A percentile compares a stretch with the other conserved stretches of the same genome.
These are phyloP conservation scores for Cepphus grylle DNA, from an alignment of 2,113 vertebrate species.

Conservation along the genomic window DNA sequence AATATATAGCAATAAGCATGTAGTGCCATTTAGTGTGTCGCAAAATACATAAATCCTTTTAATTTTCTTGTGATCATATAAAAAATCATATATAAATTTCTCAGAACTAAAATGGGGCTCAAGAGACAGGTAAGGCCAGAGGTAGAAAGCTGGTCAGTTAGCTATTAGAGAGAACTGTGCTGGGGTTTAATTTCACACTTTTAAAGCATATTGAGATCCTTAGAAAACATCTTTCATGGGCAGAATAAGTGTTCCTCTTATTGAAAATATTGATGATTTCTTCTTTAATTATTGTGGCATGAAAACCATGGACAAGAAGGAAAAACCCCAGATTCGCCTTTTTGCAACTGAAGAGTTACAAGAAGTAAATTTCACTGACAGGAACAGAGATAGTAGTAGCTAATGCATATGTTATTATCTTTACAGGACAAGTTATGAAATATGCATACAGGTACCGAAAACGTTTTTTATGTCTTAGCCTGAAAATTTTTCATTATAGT, in stretches of 20 bases:
- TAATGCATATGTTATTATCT: not conserved
- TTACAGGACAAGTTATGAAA: not conserved
- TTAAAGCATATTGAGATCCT: not conserved
- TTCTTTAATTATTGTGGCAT: not conserved
- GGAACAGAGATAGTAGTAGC: not conserved
- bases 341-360: not conserved
- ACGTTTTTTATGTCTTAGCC: not conserved
- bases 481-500: not conserved
- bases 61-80: not conserved
- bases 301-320: not conserved
- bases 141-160: not conserved
- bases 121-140: not conserved
- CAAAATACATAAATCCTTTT: not conserved
- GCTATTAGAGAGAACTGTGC: not conserved
- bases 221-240: not conserved
- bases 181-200: not conserved
- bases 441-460: not conserved
- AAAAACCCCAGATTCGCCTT: not conserved
- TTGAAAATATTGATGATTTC: not conserved
- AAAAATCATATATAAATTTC: not conserved
- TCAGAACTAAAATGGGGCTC: not conserved
- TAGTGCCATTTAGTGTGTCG: not conserved
- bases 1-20: not conserved
- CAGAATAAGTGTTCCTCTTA: not conserved
- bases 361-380: not conserved